Evolutionary conservation across 2,113 vertebrate genomes (phyloP).

Genomic region (Chamaetylas fuelleborni): DNA sequence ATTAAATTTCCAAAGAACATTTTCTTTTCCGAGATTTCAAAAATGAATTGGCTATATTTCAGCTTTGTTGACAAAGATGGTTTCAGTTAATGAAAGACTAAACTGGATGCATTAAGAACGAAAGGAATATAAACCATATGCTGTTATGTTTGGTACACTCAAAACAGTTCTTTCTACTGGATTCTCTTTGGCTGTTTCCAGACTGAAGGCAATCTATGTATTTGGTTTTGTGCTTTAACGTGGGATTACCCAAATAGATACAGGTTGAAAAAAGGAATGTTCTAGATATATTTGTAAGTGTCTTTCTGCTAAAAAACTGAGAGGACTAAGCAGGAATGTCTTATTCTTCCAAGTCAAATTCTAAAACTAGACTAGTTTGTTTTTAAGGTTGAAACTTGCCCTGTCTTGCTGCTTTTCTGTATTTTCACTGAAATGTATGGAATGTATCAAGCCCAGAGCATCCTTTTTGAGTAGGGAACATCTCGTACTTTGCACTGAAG

Average conservation of each 20-base stretch:
- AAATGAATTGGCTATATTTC: background rate
- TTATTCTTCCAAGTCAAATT: background rate
- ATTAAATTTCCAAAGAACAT: background rate
- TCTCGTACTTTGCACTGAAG: background rate
- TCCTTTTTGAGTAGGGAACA: background rate
- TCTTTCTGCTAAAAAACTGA: background rate
- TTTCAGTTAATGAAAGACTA: slow-evolving; percentile 36
- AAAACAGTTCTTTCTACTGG: background rate
- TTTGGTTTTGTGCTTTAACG: background rate
- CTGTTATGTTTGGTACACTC: background rate
- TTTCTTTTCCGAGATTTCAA: background rate
- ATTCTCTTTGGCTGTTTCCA: background rate
- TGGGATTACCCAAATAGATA: background rate
- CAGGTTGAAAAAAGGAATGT: background rate
- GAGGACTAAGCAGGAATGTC: background rate
- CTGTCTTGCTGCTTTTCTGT: background rate
- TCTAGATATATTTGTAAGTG: background rate
- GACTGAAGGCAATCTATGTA: background rate
- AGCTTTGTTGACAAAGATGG: slow-evolving; percentile 9
- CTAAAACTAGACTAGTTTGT: background rate
- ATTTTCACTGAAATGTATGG: background rate
- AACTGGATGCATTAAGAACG: background rate
- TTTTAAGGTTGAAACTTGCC: background rate
- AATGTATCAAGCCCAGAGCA: background rate
- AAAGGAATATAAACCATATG: slow-evolving; percentile 33